Conservation (phyloP, 2,113 vertebrate genomes). For the Nannospalax galili region DNA sequence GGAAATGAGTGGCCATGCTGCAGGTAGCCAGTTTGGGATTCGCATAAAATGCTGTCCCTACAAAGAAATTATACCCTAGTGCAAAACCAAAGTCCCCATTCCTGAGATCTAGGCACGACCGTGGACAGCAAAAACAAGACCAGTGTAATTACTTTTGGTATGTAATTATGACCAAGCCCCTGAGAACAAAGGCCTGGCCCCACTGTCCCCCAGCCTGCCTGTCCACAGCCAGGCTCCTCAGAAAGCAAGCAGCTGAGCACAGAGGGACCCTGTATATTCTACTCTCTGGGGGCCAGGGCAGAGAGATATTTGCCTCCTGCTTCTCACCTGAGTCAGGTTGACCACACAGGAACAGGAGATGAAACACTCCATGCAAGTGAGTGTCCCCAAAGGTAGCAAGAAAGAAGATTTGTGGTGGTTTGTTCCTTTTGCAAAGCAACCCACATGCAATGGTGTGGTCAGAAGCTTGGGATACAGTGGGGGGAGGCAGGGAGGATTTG, state of each 20-base stretch:
- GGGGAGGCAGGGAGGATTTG: too few species aligned
- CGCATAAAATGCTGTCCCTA: slow-evolving; percentile 57
- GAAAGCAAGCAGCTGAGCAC: slow-evolving; percentile 14
- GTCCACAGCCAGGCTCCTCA: slow-evolving; percentile 59
- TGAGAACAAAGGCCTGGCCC: slow-evolving; percentile 73
- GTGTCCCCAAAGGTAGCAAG: too few species aligned
- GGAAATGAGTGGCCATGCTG: slow-evolving; percentile 66
- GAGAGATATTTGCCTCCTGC: background rate
- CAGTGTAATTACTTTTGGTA: slow-evolving; percentile 71
- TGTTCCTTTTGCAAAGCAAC: background rate
- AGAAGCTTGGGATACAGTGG: background rate
- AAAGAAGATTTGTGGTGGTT: background rate
- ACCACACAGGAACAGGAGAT: background rate
- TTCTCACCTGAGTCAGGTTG: background rate
- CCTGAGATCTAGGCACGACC: slow-evolving; percentile 44
- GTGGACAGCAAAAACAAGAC: slow-evolving; percentile 13
- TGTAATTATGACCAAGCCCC: slow-evolving; percentile 79
- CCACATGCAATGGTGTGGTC: background rate
- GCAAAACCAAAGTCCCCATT: slow-evolving; percentile 46
- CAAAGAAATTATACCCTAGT: slow-evolving; percentile 76
- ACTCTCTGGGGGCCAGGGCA: background rate
- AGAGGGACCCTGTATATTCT: fast-evolving
- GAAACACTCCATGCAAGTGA: background rate
- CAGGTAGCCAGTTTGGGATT: slow-evolving; percentile 70
- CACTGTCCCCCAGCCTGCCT: slow-evolving; percentile 43